These are phyloP conservation scores for Aricia agestis DNA, from an alignment of 1,140 invertebrate genomes.

Conservation along the genomic window DNA sequence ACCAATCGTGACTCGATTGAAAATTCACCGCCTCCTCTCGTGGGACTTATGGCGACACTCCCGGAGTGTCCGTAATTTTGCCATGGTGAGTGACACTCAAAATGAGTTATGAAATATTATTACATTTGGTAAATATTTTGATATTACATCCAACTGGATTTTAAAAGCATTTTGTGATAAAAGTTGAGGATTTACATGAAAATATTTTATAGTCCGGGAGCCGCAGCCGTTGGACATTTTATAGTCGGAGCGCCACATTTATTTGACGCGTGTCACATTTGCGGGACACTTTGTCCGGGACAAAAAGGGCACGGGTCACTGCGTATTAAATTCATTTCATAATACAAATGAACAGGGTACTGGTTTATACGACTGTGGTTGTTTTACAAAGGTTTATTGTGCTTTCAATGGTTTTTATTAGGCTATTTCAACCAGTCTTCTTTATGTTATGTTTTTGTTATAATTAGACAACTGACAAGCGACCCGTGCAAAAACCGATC, in stretches of 20 bases:
- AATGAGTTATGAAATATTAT: too few relatives aligned
- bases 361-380: not conserved
- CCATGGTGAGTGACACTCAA: too few relatives aligned
- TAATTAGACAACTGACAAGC: too few relatives aligned
- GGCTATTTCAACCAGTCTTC: not conserved
- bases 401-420: not conserved
- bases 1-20: too few relatives aligned
- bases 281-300: not conserved
- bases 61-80: too few relatives aligned
- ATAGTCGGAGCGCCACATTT: not conserved
- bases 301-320: not conserved
- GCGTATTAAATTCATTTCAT: constrained; percentile 3
- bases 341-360: not conserved
- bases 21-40: too few relatives aligned
- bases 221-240: not conserved
- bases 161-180: too few relatives aligned
- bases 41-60: too few relatives aligned
- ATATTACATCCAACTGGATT: too few relatives aligned
- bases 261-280: not conserved
- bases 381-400: not conserved
- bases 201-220: not conserved
- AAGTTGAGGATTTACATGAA: too few relatives aligned
- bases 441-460: not conserved
- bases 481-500: too few relatives aligned
- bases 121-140: too few relatives aligned